A percentile compares a stretch with the other conserved stretches of the same genome.
Conservation (phyloP, 1,140 invertebrate species). For the Drosophila burlai region DNA sequence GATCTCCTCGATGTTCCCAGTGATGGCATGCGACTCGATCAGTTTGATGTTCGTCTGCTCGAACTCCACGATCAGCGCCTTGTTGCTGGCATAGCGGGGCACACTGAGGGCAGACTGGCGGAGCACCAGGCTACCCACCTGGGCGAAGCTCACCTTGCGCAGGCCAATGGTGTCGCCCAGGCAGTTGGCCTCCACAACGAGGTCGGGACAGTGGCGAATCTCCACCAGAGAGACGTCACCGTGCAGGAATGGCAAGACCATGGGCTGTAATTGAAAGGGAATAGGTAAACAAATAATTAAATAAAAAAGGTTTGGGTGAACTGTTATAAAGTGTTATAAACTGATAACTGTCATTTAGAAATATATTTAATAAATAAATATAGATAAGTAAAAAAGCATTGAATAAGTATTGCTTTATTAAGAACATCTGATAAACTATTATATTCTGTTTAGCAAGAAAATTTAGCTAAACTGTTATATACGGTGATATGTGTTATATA, state of each 20-base stretch:
- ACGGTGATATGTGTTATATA: no score
- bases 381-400: no score
- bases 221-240: slow-evolving; percentile 69
- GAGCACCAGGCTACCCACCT: slow-evolving; percentile 86
- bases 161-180: slow-evolving; percentile 85
- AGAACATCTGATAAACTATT: no score
- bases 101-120: slow-evolving; percentile 70
- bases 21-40: slow-evolving; percentile 89
- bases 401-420: no score
- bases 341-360: no score
- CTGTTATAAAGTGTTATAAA: no score
- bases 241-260: slow-evolving; percentile 62
- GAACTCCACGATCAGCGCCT: slow-evolving; percentile 77
- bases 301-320: background rate
- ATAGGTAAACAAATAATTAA: background rate
- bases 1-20: slow-evolving; percentile 89
- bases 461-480: no score
- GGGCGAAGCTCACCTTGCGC: slow-evolving; percentile 85
- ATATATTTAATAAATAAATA: no score
- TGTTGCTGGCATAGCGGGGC: slow-evolving; percentile 72
- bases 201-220: slow-evolving; percentile 72
- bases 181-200: slow-evolving; percentile 69
- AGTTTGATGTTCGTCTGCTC: slow-evolving; percentile 86
- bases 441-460: no score
- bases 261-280: slow-evolving; percentile 32